Base-by-base conservation (phyloP, 2,797 vertebrate species). In the Schizopygopsis malacanthus region DNA sequence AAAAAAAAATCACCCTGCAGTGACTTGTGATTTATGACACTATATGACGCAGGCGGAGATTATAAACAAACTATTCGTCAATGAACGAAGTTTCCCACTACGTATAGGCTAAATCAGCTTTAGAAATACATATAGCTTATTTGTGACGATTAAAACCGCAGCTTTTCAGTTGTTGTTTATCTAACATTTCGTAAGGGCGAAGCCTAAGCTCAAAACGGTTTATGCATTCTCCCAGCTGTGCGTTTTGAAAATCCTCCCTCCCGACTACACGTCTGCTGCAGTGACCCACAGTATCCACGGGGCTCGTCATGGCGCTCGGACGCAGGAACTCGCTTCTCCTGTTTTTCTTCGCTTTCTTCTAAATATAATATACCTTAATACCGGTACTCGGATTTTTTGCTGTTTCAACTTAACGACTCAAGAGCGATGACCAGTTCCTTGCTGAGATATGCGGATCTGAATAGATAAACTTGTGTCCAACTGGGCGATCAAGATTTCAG, bases 301-400 rank as follows among this genome's bases (percentile, higher is more conserved):
- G 86, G 89, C 82, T 88, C 86, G 91, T 92, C 92, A 95, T 96
- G 94, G 94, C 93, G 94, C 90, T 91, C 85, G 81, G 87, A 82
- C 85, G 76, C 87, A 75, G 88, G 91, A 92, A 87, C 91, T 90
- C 88, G 75, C 70, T 82, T 82, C 90, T 90, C 84, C 91, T 69
- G 71, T 61, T 72, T 76, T 82, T 84, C 79, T 85, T 76, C 86
- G 72, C 65, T 88, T 69, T 88, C 86, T 89, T 28, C 81, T 82
- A 85, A 82, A 76, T 81, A 25, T 89, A 89, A 83, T 82, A 54
- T 72, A 83, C 10, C 1, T 43, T 16, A 70, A 33, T 39, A 39
- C 73, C 39, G 13, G 13, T 4, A 76, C 61, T 25, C 16, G 8
- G 43, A 22, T 22, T n/a, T 39, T 54, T 7, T 13, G 22, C 61